A percentile compares a stretch with the other conserved stretches of the same genome.
These are phyloP conservation scores for Lycocorax pyrrhopterus DNA, from an alignment of 2,113 vertebrate genomes.

Conservation along the genomic window DNA sequence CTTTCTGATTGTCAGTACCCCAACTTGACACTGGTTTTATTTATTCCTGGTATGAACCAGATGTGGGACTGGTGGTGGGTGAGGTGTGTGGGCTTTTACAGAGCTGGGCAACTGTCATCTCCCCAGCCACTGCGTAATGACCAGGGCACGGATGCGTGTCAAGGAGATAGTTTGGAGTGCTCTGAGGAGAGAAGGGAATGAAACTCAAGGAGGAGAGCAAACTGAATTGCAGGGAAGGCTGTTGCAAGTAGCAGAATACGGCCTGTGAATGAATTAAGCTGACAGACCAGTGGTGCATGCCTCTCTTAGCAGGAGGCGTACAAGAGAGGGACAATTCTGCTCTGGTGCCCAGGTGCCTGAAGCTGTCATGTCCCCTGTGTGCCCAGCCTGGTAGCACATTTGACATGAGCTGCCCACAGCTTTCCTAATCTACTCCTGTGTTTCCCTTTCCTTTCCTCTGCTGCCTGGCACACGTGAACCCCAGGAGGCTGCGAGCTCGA, in stretches of 20 bases:
- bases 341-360: not conserved
- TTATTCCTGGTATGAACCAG: not conserved
- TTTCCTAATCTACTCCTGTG: not conserved
- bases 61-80: not conserved
- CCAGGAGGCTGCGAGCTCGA: constrained; percentile 96
- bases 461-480: not conserved
- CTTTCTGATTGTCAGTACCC: not conserved
- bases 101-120: not conserved
- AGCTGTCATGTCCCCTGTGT: not conserved
- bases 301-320: not conserved
- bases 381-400: not conserved
- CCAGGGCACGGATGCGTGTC: not conserved
- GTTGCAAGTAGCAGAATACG: not conserved
- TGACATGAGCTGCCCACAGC: fast-evolving
- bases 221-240: not conserved
- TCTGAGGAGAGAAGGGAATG: not conserved
- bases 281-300: fast-evolving
- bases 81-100: not conserved
- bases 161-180: not conserved
- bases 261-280: not conserved
- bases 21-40: not conserved
- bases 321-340: not conserved
- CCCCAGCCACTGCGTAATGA: not conserved
- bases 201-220: not conserved
- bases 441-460: constrained; percentile 24